A percentile compares a stretch with the other conserved stretches of the same genome.
phyloP scores from a whole-genome alignment of 2,113 vertebrate genomes.

The Sigmodon hispidus region DNA sequence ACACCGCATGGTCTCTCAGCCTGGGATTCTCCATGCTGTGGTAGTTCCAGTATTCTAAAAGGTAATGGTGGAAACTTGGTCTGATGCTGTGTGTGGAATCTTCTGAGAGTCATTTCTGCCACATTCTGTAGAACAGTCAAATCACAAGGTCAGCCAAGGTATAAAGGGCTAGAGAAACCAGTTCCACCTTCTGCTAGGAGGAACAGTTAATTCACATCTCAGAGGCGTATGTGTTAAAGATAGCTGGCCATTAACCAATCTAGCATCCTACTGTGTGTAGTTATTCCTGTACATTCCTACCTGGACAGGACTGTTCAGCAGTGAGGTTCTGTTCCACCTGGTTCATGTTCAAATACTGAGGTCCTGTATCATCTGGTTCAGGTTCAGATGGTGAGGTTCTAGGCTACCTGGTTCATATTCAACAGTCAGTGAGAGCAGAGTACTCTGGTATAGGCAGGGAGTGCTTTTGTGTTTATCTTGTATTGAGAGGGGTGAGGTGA shows the following conservation, averaged over 20 bases:
- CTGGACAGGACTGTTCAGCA: neutral
- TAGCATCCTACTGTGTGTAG: neutral
- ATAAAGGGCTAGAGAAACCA: neutral
- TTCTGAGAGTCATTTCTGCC: neutral
- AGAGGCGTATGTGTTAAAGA: neutral
- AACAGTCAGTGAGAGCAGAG: neutral
- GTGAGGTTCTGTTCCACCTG: neutral
- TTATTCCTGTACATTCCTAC: neutral
- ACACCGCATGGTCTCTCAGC: neutral
- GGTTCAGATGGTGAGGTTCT: neutral
- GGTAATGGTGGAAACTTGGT: neutral
- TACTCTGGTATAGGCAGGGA: neutral
- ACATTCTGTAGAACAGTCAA: neutral
- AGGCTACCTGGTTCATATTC: neutral
- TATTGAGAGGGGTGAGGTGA: neutral
- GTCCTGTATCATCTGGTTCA: neutral
- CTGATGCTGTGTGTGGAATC: neutral
- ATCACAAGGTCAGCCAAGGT: neutral
- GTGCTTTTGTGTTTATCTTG: slow-evolving; percentile 14
- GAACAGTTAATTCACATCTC: neutral
- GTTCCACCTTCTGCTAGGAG: neutral
- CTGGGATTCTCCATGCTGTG: neutral
- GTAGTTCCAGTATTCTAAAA: neutral
- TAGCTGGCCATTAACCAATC: neutral
- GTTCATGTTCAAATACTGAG: neutral